Base-by-base conservation (phyloP, 2,113 vertebrate species). In the Antennarius striatus region DNA sequence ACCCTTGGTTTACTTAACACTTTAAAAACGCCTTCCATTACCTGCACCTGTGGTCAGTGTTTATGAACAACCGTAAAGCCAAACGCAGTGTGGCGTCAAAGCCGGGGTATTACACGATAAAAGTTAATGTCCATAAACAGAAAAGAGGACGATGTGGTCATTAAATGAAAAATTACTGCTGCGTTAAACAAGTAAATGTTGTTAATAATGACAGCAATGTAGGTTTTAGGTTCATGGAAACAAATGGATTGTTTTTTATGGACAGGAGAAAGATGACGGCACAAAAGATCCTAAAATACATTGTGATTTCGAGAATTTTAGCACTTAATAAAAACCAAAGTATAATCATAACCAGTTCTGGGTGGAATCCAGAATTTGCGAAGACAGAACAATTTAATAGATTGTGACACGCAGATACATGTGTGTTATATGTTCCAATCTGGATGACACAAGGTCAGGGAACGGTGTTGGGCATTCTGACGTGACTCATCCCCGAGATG, bases 51-150 rank as follows among this genome's bases (percentile, higher is more conserved):
- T 83, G 76, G 80, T 78, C 86, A 71, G 42, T 88, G 83, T 91
- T 91, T 90, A 90, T 89, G 87, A 87, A 89, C 76, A 81, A 73
- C 77, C 85, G 79, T 90, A 89, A 91, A 90, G 66, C 62, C 71
- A 86, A 88, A 90, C 75, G 70, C 83, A 88, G 84, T 84, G 84
- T 85, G 64, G 88, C 84, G 60, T 88, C 84, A 85, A 78, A 80
- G 72, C 84, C 75, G n/a, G 70, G 86, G 88, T 68, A 85, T 86
- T 90, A 77, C 75, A 63, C 83, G 82, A 90, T 92, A 90, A 93
- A 93, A 90, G 79, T 90, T 91, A 91, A 91, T 48, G 77, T 86
- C 86, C 86, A 71, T 85, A 86, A 85, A 86, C 74, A 78, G 80
- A 81, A 36, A 64, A 61, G 66, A 85, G 82, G 82, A 89, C 88